These are phyloP conservation scores for Callorhinus ursinus DNA, from an alignment of 2,113 vertebrate species.

Conservation along the genomic window DNA sequence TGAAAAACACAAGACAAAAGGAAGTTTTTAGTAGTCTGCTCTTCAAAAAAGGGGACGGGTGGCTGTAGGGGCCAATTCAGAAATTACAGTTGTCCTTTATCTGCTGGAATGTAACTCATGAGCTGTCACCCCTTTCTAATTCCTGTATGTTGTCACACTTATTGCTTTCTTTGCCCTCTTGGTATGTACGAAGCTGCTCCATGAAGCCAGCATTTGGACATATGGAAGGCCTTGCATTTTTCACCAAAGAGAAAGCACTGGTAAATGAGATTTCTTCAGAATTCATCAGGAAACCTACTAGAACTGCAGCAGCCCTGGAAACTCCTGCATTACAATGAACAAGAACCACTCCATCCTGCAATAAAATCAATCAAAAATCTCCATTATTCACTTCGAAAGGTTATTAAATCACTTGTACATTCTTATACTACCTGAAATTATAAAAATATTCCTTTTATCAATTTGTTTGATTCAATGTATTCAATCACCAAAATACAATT, in stretches of 20 bases:
- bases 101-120: slow-evolving; percentile 25
- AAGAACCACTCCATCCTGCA: slow-evolving; percentile 93
- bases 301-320: slow-evolving; percentile 92
- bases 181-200: slow-evolving; percentile 94
- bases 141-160: slow-evolving; percentile 54
- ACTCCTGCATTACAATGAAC: slow-evolving; percentile 97
- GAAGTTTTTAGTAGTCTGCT: background rate
- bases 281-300: slow-evolving; percentile 95
- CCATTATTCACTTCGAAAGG: slow-evolving; percentile 7
- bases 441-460: background rate
- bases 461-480: background rate
- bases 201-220: slow-evolving; percentile 95
- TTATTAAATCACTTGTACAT: background rate
- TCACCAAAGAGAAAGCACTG: slow-evolving; percentile 91
- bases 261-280: slow-evolving; percentile 91
- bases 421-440: slow-evolving; percentile 41
- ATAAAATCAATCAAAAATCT: slow-evolving; percentile 60
- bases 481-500: slow-evolving; percentile 50
- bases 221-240: slow-evolving; percentile 89
- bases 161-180: slow-evolving; percentile 78
- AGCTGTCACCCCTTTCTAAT: slow-evolving; percentile 2
- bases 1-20: slow-evolving; percentile 37
- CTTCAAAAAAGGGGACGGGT: background rate
- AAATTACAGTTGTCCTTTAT: slow-evolving; percentile 16
- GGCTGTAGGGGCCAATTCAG: slow-evolving; percentile 19